Evolutionary conservation across 1,140 invertebrate species (phyloP), one percentile per base, ranked within the genome.

Genomic region (Doryteuthis pealeii): DNA sequence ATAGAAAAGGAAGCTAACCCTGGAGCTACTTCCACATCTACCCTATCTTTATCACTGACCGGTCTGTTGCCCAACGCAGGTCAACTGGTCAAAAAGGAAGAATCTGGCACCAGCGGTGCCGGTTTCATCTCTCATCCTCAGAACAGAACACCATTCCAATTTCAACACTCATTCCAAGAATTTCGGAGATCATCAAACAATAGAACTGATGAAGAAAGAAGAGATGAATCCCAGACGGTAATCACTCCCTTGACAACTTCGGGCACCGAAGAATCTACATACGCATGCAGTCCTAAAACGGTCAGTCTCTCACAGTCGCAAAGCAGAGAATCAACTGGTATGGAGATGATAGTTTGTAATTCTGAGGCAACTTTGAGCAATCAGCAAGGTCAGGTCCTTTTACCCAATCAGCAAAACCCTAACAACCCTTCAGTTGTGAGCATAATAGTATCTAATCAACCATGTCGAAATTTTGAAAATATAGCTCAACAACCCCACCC

Each of bases 81-180:
- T 28, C 80, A 81, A 74, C 49, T 81, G 30, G 76, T 81, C 3
- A 68, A 69, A 32, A 78, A 77, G 69, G 40, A 30, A 26, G 40
- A 30, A 26, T n/a, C 72, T 26, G 32, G 71, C 70, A 43, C 30
- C 18, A 65, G 30, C 26, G 43, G 62, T 5, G 26, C 65, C 18
- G 26, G 5, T 62, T 14, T 28, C 18, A 22, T 62, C 26, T n/a
- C 54, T 62, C 54, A n/a, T 62, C 26, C 54, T 15, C 54, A 76
- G 14, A 73, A 68, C 5, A 79, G 75, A 71, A 75, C 79, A 62
- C 79, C 81, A 68, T 85, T 85, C 75, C 84, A 83, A 69, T 85
- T 85, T 73, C 79, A 77, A 73, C 82, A 83, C 72, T 83, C 84
- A 40, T 85, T 85, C 77, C 70, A 45, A 30, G 70, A 31, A 43